Base-by-base conservation (phyloP, 2,113 vertebrate species). In the Phycodurus eques region DNA sequence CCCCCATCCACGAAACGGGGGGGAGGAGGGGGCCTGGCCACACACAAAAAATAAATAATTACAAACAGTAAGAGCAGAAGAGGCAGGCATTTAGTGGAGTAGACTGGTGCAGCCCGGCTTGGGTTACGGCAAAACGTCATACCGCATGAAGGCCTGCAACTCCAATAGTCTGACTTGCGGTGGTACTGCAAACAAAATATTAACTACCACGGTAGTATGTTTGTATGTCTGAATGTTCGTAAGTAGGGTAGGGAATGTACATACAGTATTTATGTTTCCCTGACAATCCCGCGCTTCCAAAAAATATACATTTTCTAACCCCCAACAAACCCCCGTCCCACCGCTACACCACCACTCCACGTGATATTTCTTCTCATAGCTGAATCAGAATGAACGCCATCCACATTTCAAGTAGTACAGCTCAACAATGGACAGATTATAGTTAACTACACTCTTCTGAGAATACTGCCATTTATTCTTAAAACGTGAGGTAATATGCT, bases 311-410 rank as follows among this genome's bases (percentile, higher is more conserved):
- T 17, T 51, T 51, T 5, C 15, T 12, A 47, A 47, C 46, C n/a
- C 20, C 53, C 53, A 56, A 56, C 53, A 20, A 56, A 9, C 8
- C n/a, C 56, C 27, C 11, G 3, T n/a, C 10, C 56, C 22, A 59
- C 56, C 27, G 13, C 57, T 14, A 31, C 22, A 10, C 27, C 9
- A 59, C 22, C 22, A 59, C 10, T 31, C 22, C 4, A 22, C 4
- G 22, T 57, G 60, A 20, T 19, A 8, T 4, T 43, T 43, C 10
- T 11, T 43, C 2, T 11, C 35, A 5, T 64, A 19, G 68, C 62
- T 54, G 51, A 76, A 80, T 77, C 17, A 67, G 68, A 79, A 85
- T 83, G 71, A 83, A 81, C 77, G 77, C 80, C 72, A 80, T 65
- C 39, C 10, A 64, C 13, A 15, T 60, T 60, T 2, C 17, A 35